A percentile compares a stretch with the other conserved stretches of the same genome.
Evolutionary conservation across 2,113 vertebrate genomes (phyloP).

Genomic region (Tetraodon nigroviridis): DNA sequence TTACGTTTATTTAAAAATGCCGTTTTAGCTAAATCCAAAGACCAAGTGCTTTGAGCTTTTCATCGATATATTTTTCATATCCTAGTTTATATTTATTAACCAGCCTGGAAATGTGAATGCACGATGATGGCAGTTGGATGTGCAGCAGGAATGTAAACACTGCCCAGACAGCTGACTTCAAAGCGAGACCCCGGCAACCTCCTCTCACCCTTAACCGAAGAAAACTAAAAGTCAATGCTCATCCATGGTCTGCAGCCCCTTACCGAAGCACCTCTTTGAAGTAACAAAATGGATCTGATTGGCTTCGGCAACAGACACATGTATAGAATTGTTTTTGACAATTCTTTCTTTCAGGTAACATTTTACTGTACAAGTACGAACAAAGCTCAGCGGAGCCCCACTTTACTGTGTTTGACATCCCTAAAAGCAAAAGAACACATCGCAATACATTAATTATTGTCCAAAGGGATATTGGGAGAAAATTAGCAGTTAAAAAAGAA

Average conservation of each 20-base stretch:
- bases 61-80: no score
- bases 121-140: constrained; percentile 4
- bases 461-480: constrained; percentile 81
- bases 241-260: constrained; percentile 50
- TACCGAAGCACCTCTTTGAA: constrained; percentile 52
- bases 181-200: constrained; percentile 56
- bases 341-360: not conserved
- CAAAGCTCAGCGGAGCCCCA: not conserved
- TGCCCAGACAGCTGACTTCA: constrained; percentile 61
- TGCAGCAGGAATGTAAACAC: constrained; percentile 51
- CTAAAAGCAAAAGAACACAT: not conserved
- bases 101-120: not conserved
- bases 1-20: not conserved
- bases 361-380: not conserved
- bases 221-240: constrained; percentile 60
- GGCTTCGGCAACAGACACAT: constrained; percentile 15
- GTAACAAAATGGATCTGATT: constrained; percentile 56
- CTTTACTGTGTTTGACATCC: not conserved
- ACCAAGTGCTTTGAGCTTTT: not conserved
- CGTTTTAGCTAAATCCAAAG: not conserved
- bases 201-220: constrained; percentile 54
- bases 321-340: not conserved
- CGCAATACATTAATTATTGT: not conserved
- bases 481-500: constrained; percentile 83
- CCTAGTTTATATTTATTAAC: not conserved